Conservation (phyloP, 2,113 vertebrate species). For the Amia ocellicauda region DNA sequence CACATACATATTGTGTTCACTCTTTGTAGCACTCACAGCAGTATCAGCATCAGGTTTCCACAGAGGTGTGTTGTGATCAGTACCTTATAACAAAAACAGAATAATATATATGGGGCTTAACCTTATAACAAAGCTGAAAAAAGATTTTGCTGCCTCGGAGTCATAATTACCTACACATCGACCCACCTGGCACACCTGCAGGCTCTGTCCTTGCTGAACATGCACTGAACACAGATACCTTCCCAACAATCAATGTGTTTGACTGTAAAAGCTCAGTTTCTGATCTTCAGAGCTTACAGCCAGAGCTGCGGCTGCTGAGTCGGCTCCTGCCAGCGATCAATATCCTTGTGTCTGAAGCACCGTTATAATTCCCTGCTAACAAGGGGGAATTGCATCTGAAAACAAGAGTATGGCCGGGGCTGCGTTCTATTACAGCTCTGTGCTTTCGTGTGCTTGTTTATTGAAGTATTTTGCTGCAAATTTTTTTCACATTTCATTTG, state of each 20-base stretch:
- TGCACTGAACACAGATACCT: neutral
- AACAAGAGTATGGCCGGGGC: neutral
- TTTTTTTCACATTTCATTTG: too few relatives aligned
- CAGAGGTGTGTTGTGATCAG: too few relatives aligned
- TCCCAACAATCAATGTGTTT: neutral
- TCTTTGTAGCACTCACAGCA: too few relatives aligned
- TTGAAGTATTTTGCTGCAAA: neutral
- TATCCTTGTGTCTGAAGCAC: neutral
- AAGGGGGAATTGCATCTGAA: slow-evolving; percentile 4
- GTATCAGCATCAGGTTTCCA: too few relatives aligned
- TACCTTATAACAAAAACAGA: too few relatives aligned
- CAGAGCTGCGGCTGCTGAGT: neutral
- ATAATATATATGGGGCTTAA: too few relatives aligned
- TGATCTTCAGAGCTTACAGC: neutral
- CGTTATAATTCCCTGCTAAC: neutral
- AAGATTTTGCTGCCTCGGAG: neutral
- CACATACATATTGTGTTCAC: too few relatives aligned
- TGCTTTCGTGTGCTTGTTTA: neutral
- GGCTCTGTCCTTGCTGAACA: slow-evolving; percentile 3
- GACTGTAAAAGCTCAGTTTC: neutral
- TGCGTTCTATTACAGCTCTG: neutral
- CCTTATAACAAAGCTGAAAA: too few relatives aligned
- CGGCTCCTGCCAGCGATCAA: slow-evolving; percentile 1
- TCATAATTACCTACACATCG: neutral
- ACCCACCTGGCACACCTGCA: neutral